Evolutionary conservation across 1,140 invertebrate species (phyloP).

Genomic region (Grapholita molesta): DNA sequence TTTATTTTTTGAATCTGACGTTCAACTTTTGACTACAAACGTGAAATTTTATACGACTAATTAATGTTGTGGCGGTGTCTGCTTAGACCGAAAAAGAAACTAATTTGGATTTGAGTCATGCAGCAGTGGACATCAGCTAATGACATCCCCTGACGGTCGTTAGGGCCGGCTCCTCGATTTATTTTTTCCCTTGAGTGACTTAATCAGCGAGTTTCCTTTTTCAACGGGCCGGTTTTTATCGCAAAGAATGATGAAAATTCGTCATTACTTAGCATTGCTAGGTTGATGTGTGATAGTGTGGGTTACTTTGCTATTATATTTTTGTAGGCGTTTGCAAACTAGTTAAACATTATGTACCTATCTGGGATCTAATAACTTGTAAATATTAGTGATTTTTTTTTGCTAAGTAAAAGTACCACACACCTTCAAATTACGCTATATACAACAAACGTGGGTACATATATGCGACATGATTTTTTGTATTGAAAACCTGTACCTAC

Average conservation of each 20-base stretch:
- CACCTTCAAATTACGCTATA: no score
- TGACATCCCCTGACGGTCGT: constrained; percentile 55
- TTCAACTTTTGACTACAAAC: background rate
- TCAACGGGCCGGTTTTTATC: constrained; percentile 42
- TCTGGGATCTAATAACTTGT: no score
- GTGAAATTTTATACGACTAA: constrained; percentile 31
- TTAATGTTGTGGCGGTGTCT: constrained; percentile 14
- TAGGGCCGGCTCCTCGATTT: constrained; percentile 45
- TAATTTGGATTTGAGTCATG: constrained; percentile 42
- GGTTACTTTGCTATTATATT: background rate
- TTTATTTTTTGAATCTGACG: background rate
- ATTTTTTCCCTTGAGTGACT: constrained; percentile 53
- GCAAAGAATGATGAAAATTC: constrained; percentile 10
- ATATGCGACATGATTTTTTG: no score
- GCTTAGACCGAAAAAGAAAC: constrained; percentile 9
- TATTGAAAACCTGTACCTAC: no score
- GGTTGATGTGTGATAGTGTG: background rate
- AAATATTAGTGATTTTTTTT: no score
- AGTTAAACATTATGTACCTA: no score
- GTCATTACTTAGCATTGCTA: constrained; percentile 1
- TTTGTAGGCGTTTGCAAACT: background rate
- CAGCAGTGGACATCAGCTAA: constrained; percentile 52
- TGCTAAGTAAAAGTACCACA: no score
- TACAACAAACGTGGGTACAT: no score
- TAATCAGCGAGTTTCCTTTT: constrained; percentile 53